Evolutionary conservation across 2,888 invertebrate genomes (phyloP).

Genomic region (Hoplodrina ambigua): DNA sequence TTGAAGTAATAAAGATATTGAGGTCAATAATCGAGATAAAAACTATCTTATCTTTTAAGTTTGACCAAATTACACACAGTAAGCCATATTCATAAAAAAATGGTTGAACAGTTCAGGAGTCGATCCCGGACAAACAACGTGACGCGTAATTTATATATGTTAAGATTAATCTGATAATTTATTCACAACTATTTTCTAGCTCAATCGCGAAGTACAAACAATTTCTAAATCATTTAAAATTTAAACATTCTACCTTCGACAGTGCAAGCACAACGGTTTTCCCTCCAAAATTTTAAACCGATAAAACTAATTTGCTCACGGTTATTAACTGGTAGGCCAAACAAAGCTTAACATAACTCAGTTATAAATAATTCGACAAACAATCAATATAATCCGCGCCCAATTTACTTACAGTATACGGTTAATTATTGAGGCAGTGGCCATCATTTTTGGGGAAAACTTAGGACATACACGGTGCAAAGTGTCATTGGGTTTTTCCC

Average conservation of each 20-base stretch:
- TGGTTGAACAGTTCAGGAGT: too few species aligned
- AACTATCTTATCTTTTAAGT: too few species aligned
- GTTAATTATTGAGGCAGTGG: constrained; percentile 57
- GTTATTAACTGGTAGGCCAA: constrained; percentile 26
- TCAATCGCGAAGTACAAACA: neutral
- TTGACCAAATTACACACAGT: too few species aligned
- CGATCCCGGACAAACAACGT: too few species aligned
- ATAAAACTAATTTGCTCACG: constrained; percentile 29
- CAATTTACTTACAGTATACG: constrained; percentile 59
- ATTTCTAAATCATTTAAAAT: constrained; percentile 9
- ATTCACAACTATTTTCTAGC: too few species aligned
- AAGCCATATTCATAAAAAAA: too few species aligned
- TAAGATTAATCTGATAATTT: neutral
- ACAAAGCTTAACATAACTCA: constrained; percentile 42
- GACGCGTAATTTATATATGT: too few species aligned
- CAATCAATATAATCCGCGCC: constrained; percentile 59
- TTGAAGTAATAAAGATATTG: too few species aligned
- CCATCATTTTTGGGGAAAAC: constrained; percentile 17
- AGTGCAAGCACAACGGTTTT: neutral
- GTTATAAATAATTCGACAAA: constrained; percentile 60
- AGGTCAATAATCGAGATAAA: too few species aligned
- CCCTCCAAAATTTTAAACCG: constrained; percentile 19
- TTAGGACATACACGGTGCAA: neutral
- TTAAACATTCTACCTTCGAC: neutral
- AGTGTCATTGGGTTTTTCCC: too few species aligned